Evolutionary conservation across 2,113 vertebrate genomes (phyloP).

Genomic region (Uria lomvia): DNA sequence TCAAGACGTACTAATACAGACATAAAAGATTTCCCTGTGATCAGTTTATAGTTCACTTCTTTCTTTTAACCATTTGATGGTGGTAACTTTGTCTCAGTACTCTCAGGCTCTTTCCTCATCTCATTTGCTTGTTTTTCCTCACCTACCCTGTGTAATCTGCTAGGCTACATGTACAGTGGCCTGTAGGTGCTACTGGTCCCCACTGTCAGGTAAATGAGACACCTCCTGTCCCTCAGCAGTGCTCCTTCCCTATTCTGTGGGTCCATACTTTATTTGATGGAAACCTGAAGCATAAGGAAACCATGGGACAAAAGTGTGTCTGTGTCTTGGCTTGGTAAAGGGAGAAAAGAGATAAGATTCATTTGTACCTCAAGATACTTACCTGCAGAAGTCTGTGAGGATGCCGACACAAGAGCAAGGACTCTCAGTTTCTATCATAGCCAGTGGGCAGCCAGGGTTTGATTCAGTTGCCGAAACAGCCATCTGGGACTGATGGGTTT

Average conservation of each 20-base stretch:
- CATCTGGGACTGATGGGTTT: neutral
- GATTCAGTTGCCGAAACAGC: neutral
- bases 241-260: neutral
- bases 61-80: neutral
- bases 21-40: neutral
- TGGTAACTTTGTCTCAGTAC: accelerated
- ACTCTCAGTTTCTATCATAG: neutral
- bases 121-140: neutral
- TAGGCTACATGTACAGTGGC: neutral
- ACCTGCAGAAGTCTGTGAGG: neutral
- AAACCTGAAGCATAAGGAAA: neutral
- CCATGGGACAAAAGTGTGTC: neutral
- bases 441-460: neutral
- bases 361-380: accelerated
- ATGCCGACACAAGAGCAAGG: neutral
- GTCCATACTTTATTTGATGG: neutral
- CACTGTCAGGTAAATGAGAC: neutral
- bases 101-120: neutral
- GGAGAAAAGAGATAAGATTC: neutral
- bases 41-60: neutral
- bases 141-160: neutral
- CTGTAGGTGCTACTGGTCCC: neutral
- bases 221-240: neutral
- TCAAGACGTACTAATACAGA: neutral
- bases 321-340: neutral